Conservation (phyloP, 2,113 vertebrate species). For the Pycnonotus jocosus region DNA sequence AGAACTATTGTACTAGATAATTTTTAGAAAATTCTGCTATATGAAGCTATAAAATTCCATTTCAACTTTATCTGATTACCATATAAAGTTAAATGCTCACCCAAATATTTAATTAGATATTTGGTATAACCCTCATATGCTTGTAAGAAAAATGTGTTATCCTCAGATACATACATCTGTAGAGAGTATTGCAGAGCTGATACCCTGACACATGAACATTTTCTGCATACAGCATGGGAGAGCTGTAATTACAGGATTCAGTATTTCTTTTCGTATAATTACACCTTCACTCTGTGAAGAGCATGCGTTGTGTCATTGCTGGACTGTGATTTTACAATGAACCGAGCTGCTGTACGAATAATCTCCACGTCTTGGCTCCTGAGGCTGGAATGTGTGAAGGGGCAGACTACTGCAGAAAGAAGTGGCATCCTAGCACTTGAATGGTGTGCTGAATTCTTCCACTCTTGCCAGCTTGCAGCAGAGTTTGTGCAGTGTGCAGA, state of each 20-base stretch:
- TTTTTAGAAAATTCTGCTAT: not conserved
- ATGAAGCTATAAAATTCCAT: not conserved
- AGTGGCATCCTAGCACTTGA: not conserved
- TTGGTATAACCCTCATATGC: not conserved
- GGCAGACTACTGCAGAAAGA: not conserved
- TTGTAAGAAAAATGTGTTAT: not conserved
- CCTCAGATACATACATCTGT: not conserved
- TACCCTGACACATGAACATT: not conserved
- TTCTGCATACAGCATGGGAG: not conserved
- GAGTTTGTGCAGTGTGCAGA: not conserved
- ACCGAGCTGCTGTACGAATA: fast-evolving
- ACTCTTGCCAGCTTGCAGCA: not conserved
- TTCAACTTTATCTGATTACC: not conserved
- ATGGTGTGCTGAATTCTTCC: not conserved
- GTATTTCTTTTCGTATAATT: not conserved
- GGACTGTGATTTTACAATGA: not conserved
- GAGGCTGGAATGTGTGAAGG: fast-evolving
- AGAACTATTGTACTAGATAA: not conserved
- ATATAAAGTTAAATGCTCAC: not conserved
- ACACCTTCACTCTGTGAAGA: not conserved
- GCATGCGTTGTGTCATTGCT: not conserved
- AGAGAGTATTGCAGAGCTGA: not conserved
- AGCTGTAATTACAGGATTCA: not conserved
- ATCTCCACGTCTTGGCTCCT: fast-evolving
- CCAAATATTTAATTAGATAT: not conserved